Percentiles rank a stretch among this genome's conserved stretches.
Conservation (phyloP, 2,797 vertebrate genomes). For the Protonibea diacanthus region DNA sequence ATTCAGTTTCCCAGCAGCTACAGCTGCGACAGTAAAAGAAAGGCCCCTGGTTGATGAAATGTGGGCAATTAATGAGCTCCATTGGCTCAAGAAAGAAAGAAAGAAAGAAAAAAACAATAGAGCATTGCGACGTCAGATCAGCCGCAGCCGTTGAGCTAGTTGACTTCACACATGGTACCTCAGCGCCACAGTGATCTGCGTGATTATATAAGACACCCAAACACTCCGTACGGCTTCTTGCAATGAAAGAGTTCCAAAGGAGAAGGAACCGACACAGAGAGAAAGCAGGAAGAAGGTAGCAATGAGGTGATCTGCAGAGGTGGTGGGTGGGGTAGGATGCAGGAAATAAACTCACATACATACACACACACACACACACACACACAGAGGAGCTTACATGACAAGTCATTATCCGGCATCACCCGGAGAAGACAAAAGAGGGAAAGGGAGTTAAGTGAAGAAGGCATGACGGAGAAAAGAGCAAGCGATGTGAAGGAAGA, state of each 20-base stretch:
- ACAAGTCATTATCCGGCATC: slow-evolving; percentile 63
- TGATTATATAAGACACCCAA: slow-evolving; percentile 64
- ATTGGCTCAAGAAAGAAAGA: slow-evolving; percentile 35
- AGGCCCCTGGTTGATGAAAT: slow-evolving; percentile 57
- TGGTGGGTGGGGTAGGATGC: slow-evolving; percentile 32
- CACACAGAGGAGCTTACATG: slow-evolving; percentile 43
- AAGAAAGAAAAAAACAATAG: slow-evolving; percentile 34
- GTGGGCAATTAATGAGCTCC: slow-evolving; percentile 66
- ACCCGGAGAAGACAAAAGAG: slow-evolving; percentile 41
- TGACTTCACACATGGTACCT: slow-evolving; percentile 61
- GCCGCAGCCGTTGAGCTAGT: slow-evolving; percentile 64
- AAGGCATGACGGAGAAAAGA: slow-evolving; percentile 39
- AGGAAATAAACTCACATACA: slow-evolving; percentile 27
- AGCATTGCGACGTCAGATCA: slow-evolving; percentile 58
- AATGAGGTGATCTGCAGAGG: slow-evolving; percentile 29
- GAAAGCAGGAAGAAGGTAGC: slow-evolving; percentile 40
- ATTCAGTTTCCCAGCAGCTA: slow-evolving; percentile 51
- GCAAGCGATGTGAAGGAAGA: slow-evolving; percentile 6
- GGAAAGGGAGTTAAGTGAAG: slow-evolving; percentile 40
- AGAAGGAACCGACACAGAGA: slow-evolving; percentile 45
- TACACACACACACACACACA: slow-evolving; percentile 4
- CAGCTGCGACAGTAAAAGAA: slow-evolving; percentile 48
- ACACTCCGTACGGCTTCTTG: slow-evolving; percentile 54
- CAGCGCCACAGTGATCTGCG: slow-evolving; percentile 38
- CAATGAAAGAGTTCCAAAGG: slow-evolving; percentile 47